Evolutionary conservation across 30 jellyfish, hydroid and myxozoan species (phyloP).

Genomic region (Hydractinia echinata): DNA sequence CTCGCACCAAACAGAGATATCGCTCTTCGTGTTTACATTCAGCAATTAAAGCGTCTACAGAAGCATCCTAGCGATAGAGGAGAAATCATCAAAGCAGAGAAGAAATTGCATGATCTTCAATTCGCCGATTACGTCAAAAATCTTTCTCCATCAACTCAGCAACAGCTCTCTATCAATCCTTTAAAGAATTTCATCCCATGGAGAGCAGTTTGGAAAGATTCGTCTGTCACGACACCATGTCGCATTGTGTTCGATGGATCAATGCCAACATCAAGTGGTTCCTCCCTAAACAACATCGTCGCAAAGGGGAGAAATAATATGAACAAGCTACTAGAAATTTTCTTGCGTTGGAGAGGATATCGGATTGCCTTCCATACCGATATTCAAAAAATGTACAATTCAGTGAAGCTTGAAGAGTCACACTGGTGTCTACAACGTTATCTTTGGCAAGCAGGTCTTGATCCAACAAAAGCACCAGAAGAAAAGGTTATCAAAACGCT

Average conservation of each 20-base stretch:
- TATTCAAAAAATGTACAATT: constrained; percentile 5
- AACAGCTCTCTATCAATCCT: not conserved
- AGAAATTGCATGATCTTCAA: not conserved
- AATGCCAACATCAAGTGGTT: constrained; percentile 4
- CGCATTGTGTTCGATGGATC: constrained; percentile 10
- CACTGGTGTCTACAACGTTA: constrained; percentile 3
- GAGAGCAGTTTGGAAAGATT: constrained; percentile 31
- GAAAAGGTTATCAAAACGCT: too few species aligned
- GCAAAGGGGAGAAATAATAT: constrained; percentile 12
- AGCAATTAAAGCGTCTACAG: not conserved
- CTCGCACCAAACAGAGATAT: constrained; percentile 2
- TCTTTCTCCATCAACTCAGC: not conserved
- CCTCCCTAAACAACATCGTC: not conserved
- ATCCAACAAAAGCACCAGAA: too few species aligned
- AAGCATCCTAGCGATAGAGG: not conserved
- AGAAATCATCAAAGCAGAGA: not conserved
- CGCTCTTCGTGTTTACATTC: constrained; percentile 4
- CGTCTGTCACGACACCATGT: constrained; percentile 3
- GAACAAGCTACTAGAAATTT: constrained; percentile 29
- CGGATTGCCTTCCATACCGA: constrained; percentile 25
- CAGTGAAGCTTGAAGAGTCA: not conserved
- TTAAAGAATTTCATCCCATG: not conserved
- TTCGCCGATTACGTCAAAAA: not conserved
- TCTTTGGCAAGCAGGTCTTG: constrained; percentile 8
- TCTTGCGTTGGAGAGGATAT: constrained; percentile 25